Evolutionary conservation across 2,113 vertebrate genomes (phyloP).

Genomic region (Hoplias malabaricus): DNA sequence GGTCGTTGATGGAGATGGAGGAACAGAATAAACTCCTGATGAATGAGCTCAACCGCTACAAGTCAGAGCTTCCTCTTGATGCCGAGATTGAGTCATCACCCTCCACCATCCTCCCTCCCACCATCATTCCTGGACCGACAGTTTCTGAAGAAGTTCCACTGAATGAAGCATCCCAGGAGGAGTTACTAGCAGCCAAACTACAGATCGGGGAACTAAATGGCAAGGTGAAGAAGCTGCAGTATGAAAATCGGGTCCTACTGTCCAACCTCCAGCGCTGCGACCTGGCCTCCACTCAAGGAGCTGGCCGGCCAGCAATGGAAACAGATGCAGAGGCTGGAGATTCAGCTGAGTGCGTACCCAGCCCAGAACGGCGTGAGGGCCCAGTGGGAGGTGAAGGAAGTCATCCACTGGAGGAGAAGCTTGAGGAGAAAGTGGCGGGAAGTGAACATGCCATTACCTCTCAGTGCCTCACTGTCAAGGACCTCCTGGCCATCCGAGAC

Average conservation of each 20-base stretch:
- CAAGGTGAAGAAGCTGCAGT: conserved; percentile 98
- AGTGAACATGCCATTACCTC: conserved; percentile 34
- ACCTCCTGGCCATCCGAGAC: conserved; percentile 85
- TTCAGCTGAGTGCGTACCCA: conserved; percentile 87
- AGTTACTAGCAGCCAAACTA: conserved; percentile 83
- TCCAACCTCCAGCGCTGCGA: conserved; percentile 96
- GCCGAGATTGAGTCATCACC: conserved; percentile 54
- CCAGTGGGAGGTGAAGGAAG: conserved; percentile 69
- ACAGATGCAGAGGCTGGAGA: conserved; percentile 89
- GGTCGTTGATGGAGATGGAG: conserved; percentile 93
- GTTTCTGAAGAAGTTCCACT: conserved; percentile 81
- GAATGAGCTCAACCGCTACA: conserved; percentile 91
- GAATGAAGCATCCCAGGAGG: conserved; percentile 87
- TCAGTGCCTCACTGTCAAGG: conserved; percentile 77
- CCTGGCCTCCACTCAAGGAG: conserved; percentile 86
- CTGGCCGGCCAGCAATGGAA: conserved; percentile 81
- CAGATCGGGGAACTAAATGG: conserved; percentile 92
- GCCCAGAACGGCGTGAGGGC: conserved; percentile 71
- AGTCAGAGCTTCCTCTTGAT: conserved; percentile 81
- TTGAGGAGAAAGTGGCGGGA: conserved; percentile 49
- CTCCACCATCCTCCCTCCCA: conserved; percentile 55
- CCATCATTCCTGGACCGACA: conserved; percentile 42
- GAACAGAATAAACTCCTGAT: conserved; percentile 97
- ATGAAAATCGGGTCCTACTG: conserved; percentile 93
- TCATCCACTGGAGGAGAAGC: conserved; percentile 62